These are phyloP conservation scores for Drosophila mimetica DNA, from an alignment of 2,888 invertebrate genomes.

Conservation along the genomic window DNA sequence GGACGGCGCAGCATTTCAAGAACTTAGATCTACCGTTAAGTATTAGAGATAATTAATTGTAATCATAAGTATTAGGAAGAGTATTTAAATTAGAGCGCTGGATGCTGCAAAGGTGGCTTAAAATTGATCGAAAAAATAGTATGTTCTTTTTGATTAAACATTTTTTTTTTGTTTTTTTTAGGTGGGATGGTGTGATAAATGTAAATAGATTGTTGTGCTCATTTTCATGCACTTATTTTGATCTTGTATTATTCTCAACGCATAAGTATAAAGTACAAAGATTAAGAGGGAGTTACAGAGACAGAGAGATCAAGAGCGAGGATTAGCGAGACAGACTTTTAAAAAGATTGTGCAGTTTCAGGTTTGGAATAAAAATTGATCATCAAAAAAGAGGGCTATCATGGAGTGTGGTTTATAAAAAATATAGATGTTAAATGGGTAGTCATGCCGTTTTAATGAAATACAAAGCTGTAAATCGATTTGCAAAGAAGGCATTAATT, in stretches of 20 bases:
- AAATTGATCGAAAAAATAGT: constrained; percentile 55
- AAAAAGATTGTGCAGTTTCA: constrained; percentile 56
- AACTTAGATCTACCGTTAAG: constrained; percentile 62
- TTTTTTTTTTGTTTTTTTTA: constrained; percentile 22
- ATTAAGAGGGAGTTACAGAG: constrained; percentile 52
- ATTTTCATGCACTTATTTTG: constrained; percentile 67
- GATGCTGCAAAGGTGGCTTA: constrained; percentile 67
- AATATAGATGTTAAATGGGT: constrained; percentile 16
- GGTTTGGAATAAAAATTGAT: constrained; percentile 13
- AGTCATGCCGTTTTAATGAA: constrained; percentile 33
- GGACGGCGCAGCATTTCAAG: constrained; percentile 59
- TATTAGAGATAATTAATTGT: constrained; percentile 47
- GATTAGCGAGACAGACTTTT: constrained; percentile 55
- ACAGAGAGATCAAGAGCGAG: constrained; percentile 49
- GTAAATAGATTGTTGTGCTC: constrained; percentile 60
- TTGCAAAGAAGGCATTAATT: constrained; percentile 14
- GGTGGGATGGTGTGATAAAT: constrained; percentile 54
- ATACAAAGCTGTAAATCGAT: constrained; percentile 24
- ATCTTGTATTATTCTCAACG: constrained; percentile 49
- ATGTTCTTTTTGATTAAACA: constrained; percentile 25
- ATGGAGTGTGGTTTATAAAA: constrained; percentile 2
- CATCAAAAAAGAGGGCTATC: constrained; percentile 27
- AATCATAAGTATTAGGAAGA: constrained; percentile 49
- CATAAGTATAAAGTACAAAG: constrained; percentile 54
- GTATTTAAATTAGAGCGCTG: constrained; percentile 57